Conservation (phyloP, 1,140 invertebrate genomes). For the Steinernema feltiae region DNA sequence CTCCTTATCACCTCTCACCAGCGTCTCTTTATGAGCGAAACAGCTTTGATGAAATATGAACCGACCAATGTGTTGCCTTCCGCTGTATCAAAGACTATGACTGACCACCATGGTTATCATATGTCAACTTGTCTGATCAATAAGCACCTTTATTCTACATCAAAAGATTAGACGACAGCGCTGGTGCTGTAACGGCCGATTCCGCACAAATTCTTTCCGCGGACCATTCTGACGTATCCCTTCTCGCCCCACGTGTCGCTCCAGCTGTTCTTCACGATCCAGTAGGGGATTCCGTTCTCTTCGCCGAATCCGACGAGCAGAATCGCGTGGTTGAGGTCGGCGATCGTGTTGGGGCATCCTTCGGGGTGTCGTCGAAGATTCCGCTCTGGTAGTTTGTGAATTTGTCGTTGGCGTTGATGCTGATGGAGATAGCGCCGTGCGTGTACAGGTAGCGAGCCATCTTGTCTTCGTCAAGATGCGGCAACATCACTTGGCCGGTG, state of each 20-base stretch:
- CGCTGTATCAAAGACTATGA: no score
- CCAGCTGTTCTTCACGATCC: conserved; percentile 92
- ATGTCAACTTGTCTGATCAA: no score
- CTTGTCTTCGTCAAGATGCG: background rate
- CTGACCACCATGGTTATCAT: no score
- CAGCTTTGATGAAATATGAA: no score
- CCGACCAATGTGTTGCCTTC: no score
- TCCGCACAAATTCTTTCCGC: conserved; percentile 53
- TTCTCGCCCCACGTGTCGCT: conserved; percentile 86
- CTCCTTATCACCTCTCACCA: no score
- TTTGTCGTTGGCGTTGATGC: background rate
- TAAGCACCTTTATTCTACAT: no score
- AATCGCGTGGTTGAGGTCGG: conserved; percentile 69
- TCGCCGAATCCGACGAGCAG: conserved; percentile 82
- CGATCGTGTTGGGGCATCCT: background rate
- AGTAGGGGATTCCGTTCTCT: conserved; percentile 76
- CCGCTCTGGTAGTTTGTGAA: background rate
- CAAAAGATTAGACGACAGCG: background rate
- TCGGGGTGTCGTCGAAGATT: background rate
- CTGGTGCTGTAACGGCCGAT: background rate
- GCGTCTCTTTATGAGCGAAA: no score
- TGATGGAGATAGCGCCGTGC: background rate
- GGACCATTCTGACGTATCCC: conserved; percentile 59
- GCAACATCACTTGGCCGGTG: background rate
- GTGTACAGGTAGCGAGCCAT: background rate